Conservation (phyloP, 2,797 vertebrate genomes). For the Halcyon leucocephala region DNA sequence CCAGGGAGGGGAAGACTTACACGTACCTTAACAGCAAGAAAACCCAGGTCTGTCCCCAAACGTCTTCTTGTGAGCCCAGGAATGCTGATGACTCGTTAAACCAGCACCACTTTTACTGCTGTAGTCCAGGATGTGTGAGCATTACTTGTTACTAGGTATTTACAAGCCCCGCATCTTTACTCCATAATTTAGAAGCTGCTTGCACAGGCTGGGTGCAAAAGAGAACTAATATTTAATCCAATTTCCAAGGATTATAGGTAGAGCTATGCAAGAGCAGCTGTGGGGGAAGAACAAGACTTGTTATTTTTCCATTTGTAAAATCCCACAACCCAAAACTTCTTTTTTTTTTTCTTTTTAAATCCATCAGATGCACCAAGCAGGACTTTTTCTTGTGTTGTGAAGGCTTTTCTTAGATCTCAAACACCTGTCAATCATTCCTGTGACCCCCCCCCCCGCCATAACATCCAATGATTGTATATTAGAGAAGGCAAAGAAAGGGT, state of each 20-base stretch:
- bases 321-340: background rate
- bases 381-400: background rate
- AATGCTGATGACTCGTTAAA: background rate
- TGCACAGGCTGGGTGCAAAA: background rate
- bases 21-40: background rate
- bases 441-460: background rate
- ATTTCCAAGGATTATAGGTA: background rate
- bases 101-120: background rate
- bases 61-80: background rate
- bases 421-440: background rate
- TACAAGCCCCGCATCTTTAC: background rate
- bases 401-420: background rate
- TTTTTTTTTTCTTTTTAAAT: background rate
- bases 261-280: background rate
- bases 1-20: background rate
- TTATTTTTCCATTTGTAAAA: slow-evolving; percentile 3
- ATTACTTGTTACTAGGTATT: background rate
- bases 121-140: background rate
- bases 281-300: background rate
- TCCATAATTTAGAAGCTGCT: background rate
- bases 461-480: background rate
- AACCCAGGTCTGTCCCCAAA: background rate
- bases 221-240: background rate
- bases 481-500: background rate
- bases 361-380: background rate